phyloP scores from a whole-genome alignment of 2,797 vertebrate genomes.

The Lophius americanus region DNA sequence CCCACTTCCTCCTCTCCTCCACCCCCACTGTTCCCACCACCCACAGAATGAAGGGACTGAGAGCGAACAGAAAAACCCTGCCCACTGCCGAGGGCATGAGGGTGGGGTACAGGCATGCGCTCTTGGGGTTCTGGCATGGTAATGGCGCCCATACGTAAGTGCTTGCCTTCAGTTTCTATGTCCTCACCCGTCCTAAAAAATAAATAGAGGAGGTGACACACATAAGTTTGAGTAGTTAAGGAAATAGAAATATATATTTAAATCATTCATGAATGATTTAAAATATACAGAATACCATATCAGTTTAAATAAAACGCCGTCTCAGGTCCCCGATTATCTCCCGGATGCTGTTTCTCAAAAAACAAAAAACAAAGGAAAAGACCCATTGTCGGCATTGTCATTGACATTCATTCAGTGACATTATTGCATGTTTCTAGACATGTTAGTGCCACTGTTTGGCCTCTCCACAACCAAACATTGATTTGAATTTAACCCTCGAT shows the following conservation, averaged over 20 bases:
- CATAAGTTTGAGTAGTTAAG: not conserved
- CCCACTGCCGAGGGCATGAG: constrained; percentile 82
- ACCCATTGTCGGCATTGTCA: too few relatives aligned
- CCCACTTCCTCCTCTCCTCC: constrained; percentile 94
- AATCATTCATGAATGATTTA: not conserved
- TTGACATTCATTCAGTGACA: too few relatives aligned
- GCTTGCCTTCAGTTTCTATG: constrained; percentile 91
- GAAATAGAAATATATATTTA: not conserved
- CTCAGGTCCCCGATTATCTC: not conserved
- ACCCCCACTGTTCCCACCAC: constrained; percentile 83
- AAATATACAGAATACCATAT: not conserved
- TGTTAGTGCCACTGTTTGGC: constrained; percentile 21
- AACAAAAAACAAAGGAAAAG: too few relatives aligned
- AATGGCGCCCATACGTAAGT: constrained; percentile 96
- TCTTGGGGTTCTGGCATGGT: constrained; percentile 95
- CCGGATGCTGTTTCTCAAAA: constrained; percentile 1
- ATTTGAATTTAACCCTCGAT: constrained; percentile 74
- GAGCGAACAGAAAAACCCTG: constrained; percentile 94
- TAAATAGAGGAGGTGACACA: not conserved
- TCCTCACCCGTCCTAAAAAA: constrained; percentile 91
- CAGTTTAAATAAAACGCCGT: constrained; percentile 4
- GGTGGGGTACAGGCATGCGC: constrained; percentile 83
- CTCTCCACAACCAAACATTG: constrained; percentile 58
- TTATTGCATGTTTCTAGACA: not conserved
- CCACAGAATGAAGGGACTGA: constrained; percentile 96